Evolutionary conservation across 2,888 invertebrate species (phyloP), one percentile per base, ranked within the genome.

Genomic region (Macrophya annulata): DNA sequence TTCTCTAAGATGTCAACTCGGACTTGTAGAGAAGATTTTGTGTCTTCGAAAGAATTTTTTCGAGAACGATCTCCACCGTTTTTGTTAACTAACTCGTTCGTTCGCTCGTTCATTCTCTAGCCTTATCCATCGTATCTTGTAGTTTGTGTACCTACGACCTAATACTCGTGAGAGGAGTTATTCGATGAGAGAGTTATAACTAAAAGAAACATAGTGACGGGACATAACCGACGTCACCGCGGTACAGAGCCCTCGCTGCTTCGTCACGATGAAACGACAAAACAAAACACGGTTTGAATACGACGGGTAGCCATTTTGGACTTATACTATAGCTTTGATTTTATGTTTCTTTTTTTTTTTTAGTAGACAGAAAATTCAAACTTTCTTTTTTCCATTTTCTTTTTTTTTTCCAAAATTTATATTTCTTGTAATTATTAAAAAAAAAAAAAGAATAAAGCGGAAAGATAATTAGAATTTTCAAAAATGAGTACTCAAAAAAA

Each of bases 231-330:
- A 77, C 77, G 51, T 74, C 74, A 77, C 72, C 40, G 12, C 6
- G 31, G 1, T 31, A 31, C 31, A 31, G 31, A 31, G 43, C 21
- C 43, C 12, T 17, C 17, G 31, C 31, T 37, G 77, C 77, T n/a
- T 77, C 77, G 84, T 84, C 84, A 84, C 84, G 84, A 59, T 76
- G 84, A 74, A 84, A 59, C 43, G 84, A 84, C 84, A 76, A 76
- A 74, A 84, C 55, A 84, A 77, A 84, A 84, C 76, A 43, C 76
- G 68, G 37, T 21, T 62, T 25, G 25, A 17, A 31, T 21, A 10
- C 15, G 55, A 37, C 8, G 72, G 72, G 40, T 72, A 37, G 84
- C 84, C 84, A 84, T 84, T 48, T 84, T 84, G 84, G 31, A 37
- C 31, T 31, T 31, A 1, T 21, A 9, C 3, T 31, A 1, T 21